These are phyloP conservation scores for Ptilonorhynchus violaceus DNA, from an alignment of 2,113 vertebrate species.

Conservation along the genomic window DNA sequence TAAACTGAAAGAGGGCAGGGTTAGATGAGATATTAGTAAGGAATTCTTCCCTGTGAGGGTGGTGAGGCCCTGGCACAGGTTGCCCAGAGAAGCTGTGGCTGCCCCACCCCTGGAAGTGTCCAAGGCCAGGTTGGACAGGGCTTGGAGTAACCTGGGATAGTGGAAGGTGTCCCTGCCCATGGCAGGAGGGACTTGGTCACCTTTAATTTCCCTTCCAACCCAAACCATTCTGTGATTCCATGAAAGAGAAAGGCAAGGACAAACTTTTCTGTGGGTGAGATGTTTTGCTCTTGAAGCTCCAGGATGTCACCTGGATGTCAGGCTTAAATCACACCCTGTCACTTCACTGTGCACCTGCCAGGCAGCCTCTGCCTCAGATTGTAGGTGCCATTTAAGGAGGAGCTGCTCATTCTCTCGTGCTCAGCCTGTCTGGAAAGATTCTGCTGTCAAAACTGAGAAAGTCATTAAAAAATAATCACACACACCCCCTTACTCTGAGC, in stretches of 20 bases:
- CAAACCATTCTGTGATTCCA: background rate
- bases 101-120: background rate
- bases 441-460: background rate
- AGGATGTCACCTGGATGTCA: background rate
- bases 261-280: background rate
- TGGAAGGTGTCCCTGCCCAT: background rate
- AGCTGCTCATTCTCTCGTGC: background rate
- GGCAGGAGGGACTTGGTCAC: background rate
- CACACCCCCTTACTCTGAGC: rapidly evolving
- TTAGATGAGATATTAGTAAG: too few relatives aligned
- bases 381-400: background rate
- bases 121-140: rapidly evolving
- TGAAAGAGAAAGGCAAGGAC: background rate
- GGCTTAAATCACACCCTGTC: background rate
- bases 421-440: background rate
- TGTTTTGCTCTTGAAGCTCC: background rate
- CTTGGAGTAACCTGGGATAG: background rate
- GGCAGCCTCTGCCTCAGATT: background rate
- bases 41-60: background rate
- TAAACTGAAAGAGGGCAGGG: background rate
- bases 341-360: background rate
- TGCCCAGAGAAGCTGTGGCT: background rate
- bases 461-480: background rate
- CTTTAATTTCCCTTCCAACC: background rate
- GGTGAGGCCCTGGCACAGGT: background rate